These are phyloP conservation scores for Aethes cnicana DNA, from an alignment of 2,888 invertebrate genomes.

Conservation along the genomic window DNA sequence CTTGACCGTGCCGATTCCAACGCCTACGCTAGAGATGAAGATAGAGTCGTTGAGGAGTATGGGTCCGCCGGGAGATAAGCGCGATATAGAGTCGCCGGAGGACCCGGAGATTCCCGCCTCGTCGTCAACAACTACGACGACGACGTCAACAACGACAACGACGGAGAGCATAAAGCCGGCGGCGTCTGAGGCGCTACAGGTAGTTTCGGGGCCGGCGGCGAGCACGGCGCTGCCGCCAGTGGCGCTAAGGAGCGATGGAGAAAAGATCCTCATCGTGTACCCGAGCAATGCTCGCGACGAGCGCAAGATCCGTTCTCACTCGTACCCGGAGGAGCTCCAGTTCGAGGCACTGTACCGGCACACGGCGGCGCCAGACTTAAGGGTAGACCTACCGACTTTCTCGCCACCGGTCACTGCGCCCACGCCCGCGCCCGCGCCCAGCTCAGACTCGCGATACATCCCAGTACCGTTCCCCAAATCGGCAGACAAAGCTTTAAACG, in stretches of 20 bases:
- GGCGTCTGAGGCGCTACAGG: slow-evolving; percentile 65
- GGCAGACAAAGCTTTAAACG: slow-evolving; percentile 38
- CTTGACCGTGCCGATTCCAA: slow-evolving; percentile 65
- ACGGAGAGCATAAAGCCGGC: slow-evolving; percentile 57
- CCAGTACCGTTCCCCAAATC: slow-evolving; percentile 54
- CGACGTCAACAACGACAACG: slow-evolving; percentile 46
- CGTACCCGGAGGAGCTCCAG: slow-evolving; percentile 76
- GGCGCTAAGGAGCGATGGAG: slow-evolving; percentile 65
- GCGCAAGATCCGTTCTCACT: slow-evolving; percentile 74
- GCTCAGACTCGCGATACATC: slow-evolving; percentile 54
- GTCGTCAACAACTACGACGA: slow-evolving; percentile 53
- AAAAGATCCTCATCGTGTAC: slow-evolving; percentile 77
- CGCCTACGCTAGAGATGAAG: slow-evolving; percentile 76
- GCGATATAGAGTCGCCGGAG: slow-evolving; percentile 66
- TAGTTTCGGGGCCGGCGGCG: slow-evolving; percentile 60
- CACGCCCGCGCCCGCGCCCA: slow-evolving; percentile 34
- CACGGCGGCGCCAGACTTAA: slow-evolving; percentile 64
- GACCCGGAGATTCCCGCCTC: slow-evolving; percentile 63
- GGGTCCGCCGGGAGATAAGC: slow-evolving; percentile 71
- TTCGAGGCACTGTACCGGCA: slow-evolving; percentile 76
- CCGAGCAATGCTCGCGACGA: slow-evolving; percentile 78
- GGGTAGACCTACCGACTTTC: slow-evolving; percentile 84
- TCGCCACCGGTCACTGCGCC: slow-evolving; percentile 63
- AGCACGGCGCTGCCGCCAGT: slow-evolving; percentile 74
- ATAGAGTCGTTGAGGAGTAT: slow-evolving; percentile 69